Evolutionary conservation across 2,888 invertebrate species (phyloP).

Genomic region (Acrobasis suavella): DNA sequence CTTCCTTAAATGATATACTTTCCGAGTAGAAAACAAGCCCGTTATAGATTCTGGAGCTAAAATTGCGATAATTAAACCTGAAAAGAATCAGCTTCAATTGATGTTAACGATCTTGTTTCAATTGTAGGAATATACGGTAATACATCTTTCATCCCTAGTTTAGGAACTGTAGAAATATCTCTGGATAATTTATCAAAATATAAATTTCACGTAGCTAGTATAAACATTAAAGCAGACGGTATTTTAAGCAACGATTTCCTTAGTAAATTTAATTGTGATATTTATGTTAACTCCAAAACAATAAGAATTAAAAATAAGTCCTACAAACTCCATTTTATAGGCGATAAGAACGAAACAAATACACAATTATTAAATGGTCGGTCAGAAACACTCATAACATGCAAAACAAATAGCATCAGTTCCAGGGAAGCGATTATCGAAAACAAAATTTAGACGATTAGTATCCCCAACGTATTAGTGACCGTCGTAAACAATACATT

Average conservation of each 20-base stretch:
- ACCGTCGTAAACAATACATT: conserved; percentile 11
- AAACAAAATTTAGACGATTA: too few species aligned
- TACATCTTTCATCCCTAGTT: conserved; percentile 31
- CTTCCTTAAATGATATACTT: conserved; percentile 36
- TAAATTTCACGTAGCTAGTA: conserved; percentile 23
- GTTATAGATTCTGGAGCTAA: conserved; percentile 38
- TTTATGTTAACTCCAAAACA: conserved; percentile 18
- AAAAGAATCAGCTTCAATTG: conserved; percentile 30
- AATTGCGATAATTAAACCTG: conserved; percentile 33
- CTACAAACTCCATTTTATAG: too few species aligned
- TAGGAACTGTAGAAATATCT: conserved; percentile 27
- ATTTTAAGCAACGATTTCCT: conserved; percentile 29
- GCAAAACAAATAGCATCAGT: conserved; percentile 6
- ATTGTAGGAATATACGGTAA: conserved; percentile 39
- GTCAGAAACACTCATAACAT: conserved; percentile 15
- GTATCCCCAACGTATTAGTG: not conserved
- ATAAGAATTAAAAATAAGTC: conserved; percentile 10
- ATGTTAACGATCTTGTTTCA: conserved; percentile 34
- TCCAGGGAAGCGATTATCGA: too few species aligned
- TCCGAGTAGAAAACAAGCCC: conserved; percentile 36
- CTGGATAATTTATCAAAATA: conserved; percentile 25
- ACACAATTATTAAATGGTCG: conserved; percentile 2
- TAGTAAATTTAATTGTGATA: conserved; percentile 24
- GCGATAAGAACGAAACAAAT: not conserved
- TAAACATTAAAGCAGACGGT: conserved; percentile 28